Base-by-base conservation (phyloP, 2,113 vertebrate species). In the Sebastes fasciatus region DNA sequence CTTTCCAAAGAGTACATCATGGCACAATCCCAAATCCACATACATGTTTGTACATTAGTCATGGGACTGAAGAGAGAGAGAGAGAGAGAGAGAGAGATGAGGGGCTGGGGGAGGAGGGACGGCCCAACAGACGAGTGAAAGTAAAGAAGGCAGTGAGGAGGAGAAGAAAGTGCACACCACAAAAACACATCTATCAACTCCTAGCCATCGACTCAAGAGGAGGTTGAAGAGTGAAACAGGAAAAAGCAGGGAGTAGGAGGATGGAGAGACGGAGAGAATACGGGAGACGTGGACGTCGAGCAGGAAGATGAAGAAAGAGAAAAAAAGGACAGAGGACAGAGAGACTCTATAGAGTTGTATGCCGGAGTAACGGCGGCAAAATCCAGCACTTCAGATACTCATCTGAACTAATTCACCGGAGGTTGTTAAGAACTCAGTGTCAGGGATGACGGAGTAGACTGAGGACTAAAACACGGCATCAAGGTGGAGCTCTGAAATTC, bases 41-140 rank as follows among this genome's bases (percentile, higher is more conserved):
- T 34, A 17, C 4, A 16, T 9, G 6, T 79, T 10, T 67, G 19
- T 34, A 26, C 19, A 52, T 67, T 26, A 9, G 14, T 66, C 7
- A 66, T 57, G 34, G 43, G n/a, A 13, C 40, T 64, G n/a, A 75
- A 19, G 54, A 71, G 61, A 75, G 86, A 73, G 86, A 93, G 89
- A 88, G 86, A 88, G 86, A 93, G 89, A 19, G 55, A 71, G 61
- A 75, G 86, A 73, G 86, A 93, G 89, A 88, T 86, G 82, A 89
- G 72, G 86, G 66, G 45, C 71, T 63, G 70, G 88, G 65, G 82
- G 79, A 49, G 58, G 61, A 43, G 72, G 82, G 80, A 82, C 68
- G 19, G 74, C 84, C 80, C 73, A 89, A 88, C 85, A 90, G 85
- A 91, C 77, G 77, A 90, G 85, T 51, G 40, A 74, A 80, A 73